Evolutionary conservation across 2,797 vertebrate genomes (phyloP), one percentile per base, ranked within the genome.

Genomic region (Periparus ater): DNA sequence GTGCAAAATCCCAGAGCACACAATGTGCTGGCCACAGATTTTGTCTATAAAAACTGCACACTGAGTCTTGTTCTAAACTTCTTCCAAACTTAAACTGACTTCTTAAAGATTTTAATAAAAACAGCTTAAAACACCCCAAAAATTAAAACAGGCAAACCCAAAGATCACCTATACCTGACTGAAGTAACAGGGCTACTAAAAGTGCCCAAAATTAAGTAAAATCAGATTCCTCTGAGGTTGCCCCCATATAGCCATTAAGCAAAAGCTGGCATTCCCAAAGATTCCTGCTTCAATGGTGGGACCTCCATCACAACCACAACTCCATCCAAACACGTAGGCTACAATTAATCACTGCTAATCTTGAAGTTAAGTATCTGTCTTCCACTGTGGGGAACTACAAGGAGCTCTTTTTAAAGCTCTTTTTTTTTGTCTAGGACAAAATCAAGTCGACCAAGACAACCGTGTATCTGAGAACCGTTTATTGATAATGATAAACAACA

Each of bases 391-490:
- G 15, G 40, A 62, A 7, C 14, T 53, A 57, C 0, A 1, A 54
- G 48, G n/a, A 54, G 6, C 10, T 45, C 13, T 54, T 27, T 32
- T 15, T 5, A 45, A 36, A 54, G 23, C 13, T 40, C 13, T 40
- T 40, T 40, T 40, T 36, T 40, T 40, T 32, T 11, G 14, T 53
- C 14, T 22, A 45, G 48, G 23, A 22, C 0, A 1, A 38, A 38
- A 53, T n/a, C 15, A 17, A 45, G 15, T 27, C n/a, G 27, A 8
- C 3, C 0, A 0, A n/a, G 40, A 15, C n/a, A 45, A 4, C 40
- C 27, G n/a, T 9, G 6, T 53, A 38, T 18, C 38, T 45, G 38
- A 62, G n/a, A 61, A 45, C 8, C 3, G 1, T 22, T 62, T 45
- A 54, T 8, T 32, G 22, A 9, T 38, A 27, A 71, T 0, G 2